Base-by-base conservation (phyloP, 1,140 invertebrate genomes). In the Potamilus streckersoni region DNA sequence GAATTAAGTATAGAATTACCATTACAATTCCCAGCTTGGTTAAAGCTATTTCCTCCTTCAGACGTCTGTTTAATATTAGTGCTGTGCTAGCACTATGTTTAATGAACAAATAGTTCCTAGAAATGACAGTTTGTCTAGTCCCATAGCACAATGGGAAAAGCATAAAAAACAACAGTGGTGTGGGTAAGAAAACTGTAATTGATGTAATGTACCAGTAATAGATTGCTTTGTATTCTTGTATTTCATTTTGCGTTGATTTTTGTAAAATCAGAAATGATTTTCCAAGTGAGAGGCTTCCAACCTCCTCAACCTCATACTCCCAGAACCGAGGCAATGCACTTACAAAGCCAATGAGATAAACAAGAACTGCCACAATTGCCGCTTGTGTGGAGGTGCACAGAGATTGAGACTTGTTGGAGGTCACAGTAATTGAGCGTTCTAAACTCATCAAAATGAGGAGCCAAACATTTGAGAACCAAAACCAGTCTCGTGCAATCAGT, bases 141-240 rank as follows among this genome's bases (percentile, higher is more conserved):
- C 80, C 79, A 16, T 80, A 80, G 57, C 69, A 81, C 69, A 88
- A 73, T 20, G 80, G 76, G 23, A 82, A 78, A 0, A 75, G 74
- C 20, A 83, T 80, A 23, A 83, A 60, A 1, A 85, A 62, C 74
- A 86, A 82, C 61, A 88, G 80, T 59, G 83, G 71, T 56, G 79
- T 82, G 20, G 87, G 86, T 56, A 88, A 78, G 65, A 87, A 84
- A 14, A 86, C 73, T n/a, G 84, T 86, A 19, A 89, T 82, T 15
- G 80, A 82, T 27, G 83, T 84, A 2, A 85, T 79, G 71, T 89
- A 89, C 87, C 87, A 89, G 78, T 87, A 88, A 73, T 88, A 88
- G 67, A 86, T 84, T 4, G 80, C 80, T 61, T 83, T 82, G 76
- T 85, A 88, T 74, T 84, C 83, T 16, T 82, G 79, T 59, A 84